Evolutionary conservation across 2,888 invertebrate species (phyloP), one percentile per base, ranked within the genome.

Genomic region (Peribatodes rhomboidaria): DNA sequence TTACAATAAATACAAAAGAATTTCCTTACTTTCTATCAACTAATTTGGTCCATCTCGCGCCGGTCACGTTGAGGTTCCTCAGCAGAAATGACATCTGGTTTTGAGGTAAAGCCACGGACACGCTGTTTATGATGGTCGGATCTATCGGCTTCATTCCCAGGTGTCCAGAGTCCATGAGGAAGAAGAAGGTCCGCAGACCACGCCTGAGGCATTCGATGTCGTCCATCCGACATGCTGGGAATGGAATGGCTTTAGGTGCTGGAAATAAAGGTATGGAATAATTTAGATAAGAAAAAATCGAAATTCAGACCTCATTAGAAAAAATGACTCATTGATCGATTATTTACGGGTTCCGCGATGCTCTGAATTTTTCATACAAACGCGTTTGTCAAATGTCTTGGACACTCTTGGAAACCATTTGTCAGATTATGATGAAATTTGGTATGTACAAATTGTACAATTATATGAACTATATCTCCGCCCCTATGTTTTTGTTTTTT

Each of bases 1-100:
- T 13, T 37, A 6, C n/a, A n/a, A n/a, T 37, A 37, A 14, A n/a
- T 37, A 37, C 37, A 37, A 41, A 8, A 41, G 18, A 2, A 20
- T 4, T 42, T 31, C 10, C 53, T 60, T 75, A 92, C 92, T 85
- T 88, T 69, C 89, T 85, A 60, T 85, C 83, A 22, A 76, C 73
- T 49, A 93, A 80, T 71, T 85, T 89, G 0, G 88, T 90, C 92
- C 92, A 92, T 56, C 83, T 85, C 27, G 86, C 90, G 1, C 92
- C 92, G 10, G 91, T 92, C 16, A 90, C 90, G 60, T 90, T 92
- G 42, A 90, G 78, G 59, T 83, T 87, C 68, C 92, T 81, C 71
- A 92, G 67, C 60, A 88, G 69, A 67, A 90, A 80, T n/a, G 89
- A 82, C 78, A 86, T 81, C 63, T 88, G 87, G 10, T 86, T 76